Percentiles rank a stretch among this genome's conserved stretches.
phyloP scores from a whole-genome alignment of 2,888 invertebrate species.

The Pristionchus fissidentatus region DNA sequence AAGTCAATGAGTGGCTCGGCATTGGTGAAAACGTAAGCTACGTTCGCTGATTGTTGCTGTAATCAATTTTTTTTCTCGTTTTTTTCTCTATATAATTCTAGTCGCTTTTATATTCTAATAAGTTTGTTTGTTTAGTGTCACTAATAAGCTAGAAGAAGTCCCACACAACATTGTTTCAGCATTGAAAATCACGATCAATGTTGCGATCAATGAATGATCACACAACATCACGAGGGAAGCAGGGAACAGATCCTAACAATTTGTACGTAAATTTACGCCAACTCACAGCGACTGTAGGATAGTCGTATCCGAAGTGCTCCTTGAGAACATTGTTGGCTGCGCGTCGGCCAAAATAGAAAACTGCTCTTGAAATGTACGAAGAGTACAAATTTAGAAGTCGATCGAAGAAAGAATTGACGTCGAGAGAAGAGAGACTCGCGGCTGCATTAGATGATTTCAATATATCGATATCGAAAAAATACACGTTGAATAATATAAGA shows the following conservation, averaged over 20 bases:
- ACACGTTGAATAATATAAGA: no score
- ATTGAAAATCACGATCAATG: no score
- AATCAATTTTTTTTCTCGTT: neutral
- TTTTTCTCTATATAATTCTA: neutral
- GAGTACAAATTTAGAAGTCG: neutral
- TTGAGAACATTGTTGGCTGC: neutral
- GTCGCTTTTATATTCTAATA: no score
- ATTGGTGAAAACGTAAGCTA: neutral
- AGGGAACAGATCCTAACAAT: neutral
- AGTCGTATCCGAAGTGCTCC: neutral
- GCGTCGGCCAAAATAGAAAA: neutral
- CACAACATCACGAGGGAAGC: neutral
- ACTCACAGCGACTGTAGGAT: neutral
- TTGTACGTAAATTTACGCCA: no score
- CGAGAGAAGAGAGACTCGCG: neutral
- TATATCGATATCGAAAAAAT: no score
- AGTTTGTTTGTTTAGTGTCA: no score
- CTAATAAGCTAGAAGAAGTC: no score
- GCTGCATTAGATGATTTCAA: neutral
- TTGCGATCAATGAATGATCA: no score
- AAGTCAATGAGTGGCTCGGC: slow-evolving; percentile 25
- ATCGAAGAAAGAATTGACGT: neutral
- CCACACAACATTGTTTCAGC: no score
- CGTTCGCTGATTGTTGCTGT: neutral
- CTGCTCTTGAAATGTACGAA: neutral